Evolutionary conservation across 2,888 invertebrate species (phyloP).

Genomic region (Metellina segmentata): DNA sequence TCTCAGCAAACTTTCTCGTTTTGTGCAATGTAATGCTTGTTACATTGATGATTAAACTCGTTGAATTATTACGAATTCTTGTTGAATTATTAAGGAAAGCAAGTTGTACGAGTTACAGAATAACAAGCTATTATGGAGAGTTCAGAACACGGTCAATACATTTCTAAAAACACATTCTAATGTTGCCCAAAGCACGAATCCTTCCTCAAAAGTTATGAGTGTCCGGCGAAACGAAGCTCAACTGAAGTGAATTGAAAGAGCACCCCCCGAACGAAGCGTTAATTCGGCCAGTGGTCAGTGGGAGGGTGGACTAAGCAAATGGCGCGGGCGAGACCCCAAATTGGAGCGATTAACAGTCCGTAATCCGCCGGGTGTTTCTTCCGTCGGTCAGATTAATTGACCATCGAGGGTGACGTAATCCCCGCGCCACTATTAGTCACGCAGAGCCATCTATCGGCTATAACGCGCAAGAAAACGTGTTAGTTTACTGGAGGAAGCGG

Average conservation of each 20-base stretch:
- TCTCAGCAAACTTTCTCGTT: too few relatives aligned
- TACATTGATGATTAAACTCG: too few relatives aligned
- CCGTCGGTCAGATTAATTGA: slow-evolving; percentile 70
- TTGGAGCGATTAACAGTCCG: slow-evolving; percentile 73
- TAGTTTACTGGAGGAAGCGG: slow-evolving; percentile 7
- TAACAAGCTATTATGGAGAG: too few relatives aligned
- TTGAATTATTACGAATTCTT: too few relatives aligned
- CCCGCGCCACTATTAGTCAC: slow-evolving; percentile 30
- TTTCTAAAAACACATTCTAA: too few relatives aligned
- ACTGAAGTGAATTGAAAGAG: slow-evolving; percentile 7
- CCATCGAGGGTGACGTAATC: slow-evolving; percentile 69
- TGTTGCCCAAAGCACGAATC: too few relatives aligned
- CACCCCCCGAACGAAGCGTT: slow-evolving; percentile 23
- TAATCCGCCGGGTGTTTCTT: slow-evolving; percentile 66
- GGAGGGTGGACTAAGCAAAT: slow-evolving; percentile 59
- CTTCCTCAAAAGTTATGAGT: too few relatives aligned
- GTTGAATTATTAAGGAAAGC: too few relatives aligned
- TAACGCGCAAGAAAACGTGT: slow-evolving; percentile 58
- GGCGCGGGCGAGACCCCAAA: slow-evolving; percentile 49
- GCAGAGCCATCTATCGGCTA: slow-evolving; percentile 75
- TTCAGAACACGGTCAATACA: too few relatives aligned
- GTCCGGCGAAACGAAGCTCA: background rate
- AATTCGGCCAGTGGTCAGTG: slow-evolving; percentile 66
- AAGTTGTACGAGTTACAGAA: too few relatives aligned
- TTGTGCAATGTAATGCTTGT: too few relatives aligned